Evolutionary conservation across 2,888 invertebrate genomes (phyloP), one percentile per base, ranked within the genome.

Genomic region (Perizoma flavofasciatum): DNA sequence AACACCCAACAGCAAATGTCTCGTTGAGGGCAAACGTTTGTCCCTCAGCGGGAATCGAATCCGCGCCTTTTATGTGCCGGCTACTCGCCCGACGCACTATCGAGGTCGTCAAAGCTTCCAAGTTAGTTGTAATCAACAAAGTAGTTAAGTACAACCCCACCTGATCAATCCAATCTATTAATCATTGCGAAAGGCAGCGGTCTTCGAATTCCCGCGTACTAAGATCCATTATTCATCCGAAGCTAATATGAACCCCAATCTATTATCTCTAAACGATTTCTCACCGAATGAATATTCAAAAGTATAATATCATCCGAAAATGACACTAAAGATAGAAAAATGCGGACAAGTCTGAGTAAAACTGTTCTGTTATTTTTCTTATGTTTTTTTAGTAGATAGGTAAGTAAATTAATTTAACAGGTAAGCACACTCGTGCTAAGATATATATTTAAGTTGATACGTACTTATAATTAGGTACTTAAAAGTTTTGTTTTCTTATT

Each of bases 181-280:
- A 81, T 85, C 80, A 83, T 77, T 73, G 75, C 62, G 66, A 73
- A 72, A 60, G 68, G 69, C 72, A 71, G 69, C 65, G 69, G 69
- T 70, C 73, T 66, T 71, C 73, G 74, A 78, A 85, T 83, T 85
- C 81, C 68, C 74, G 80, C 80, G 79, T 81, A 79, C 75, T 78
- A 77, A 77, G 76, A 81, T 82, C 82, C 81, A 85, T 88, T 86
- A 88, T 85, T 88, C 86, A 86, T 83, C 73, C 72, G 74, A 77
- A 78, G 82, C 80, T 86, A 87, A 88, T 88, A 88, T 86, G 86
- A 86, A 86, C 85, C 83, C 80, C 86, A 84, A 88, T 89, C 85
- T 89, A 89, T 89, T 89, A 89, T 88, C 88, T 88, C 86, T 88
- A 88, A 91, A 85, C 90, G 90, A 87, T 90, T 90, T 89, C 79